Percentiles rank a stretch among this genome's conserved stretches.
Evolutionary conservation across 1,140 invertebrate genomes (phyloP).

Genomic region (Lanistes nyassanus): DNA sequence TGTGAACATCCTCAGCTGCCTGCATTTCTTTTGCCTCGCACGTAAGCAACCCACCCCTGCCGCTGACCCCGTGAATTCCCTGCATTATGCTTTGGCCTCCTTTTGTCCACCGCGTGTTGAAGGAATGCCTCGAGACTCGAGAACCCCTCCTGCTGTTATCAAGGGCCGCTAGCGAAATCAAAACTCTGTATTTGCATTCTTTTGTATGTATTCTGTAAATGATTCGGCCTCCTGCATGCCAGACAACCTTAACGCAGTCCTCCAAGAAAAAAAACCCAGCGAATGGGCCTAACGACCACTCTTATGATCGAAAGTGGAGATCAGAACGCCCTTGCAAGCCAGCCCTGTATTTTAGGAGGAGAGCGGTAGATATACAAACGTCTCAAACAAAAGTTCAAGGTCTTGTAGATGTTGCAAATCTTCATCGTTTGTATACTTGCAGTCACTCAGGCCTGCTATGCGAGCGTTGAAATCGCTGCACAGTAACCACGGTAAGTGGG

Average conservation of each 20-base stretch:
- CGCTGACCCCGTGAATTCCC: background rate
- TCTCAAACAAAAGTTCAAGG: background rate
- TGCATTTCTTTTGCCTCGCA: background rate
- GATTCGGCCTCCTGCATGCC: background rate
- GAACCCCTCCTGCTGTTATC: background rate
- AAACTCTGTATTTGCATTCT: background rate
- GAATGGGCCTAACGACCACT: too few relatives aligned
- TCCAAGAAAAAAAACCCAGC: background rate
- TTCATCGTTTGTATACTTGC: background rate
- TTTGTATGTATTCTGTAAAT: background rate
- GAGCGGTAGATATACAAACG: background rate
- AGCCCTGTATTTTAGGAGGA: background rate
- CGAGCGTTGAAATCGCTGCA: conserved; percentile 3
- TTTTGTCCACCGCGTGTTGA: background rate
- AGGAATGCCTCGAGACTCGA: background rate
- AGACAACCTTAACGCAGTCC: too few relatives aligned
- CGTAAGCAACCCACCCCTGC: background rate
- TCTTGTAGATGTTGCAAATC: background rate
- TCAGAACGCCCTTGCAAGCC: too few relatives aligned
- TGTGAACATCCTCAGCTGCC: too few relatives aligned
- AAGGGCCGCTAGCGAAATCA: background rate
- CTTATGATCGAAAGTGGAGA: too few relatives aligned
- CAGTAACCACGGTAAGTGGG: background rate
- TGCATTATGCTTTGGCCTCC: background rate
- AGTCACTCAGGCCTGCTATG: background rate